These are phyloP conservation scores for Sebastes cheni DNA, from an alignment of 2,797 vertebrate species.

Conservation along the genomic window DNA sequence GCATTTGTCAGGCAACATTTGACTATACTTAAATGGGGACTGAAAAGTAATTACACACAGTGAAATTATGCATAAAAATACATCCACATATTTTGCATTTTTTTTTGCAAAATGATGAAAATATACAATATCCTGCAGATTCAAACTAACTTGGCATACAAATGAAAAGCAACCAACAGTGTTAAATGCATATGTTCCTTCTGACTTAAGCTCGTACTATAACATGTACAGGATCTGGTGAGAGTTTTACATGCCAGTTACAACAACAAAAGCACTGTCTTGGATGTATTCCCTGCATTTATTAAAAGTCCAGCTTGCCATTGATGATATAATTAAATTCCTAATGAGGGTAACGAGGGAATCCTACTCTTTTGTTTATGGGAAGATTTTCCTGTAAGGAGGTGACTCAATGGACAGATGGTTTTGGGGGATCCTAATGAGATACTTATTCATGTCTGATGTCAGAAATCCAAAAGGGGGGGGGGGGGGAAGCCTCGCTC, in stretches of 20 bases:
- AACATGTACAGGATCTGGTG: neutral
- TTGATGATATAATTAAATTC: constrained; percentile 23
- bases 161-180: neutral
- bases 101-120: neutral
- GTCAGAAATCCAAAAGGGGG: constrained; percentile 61
- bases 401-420: constrained; percentile 71
- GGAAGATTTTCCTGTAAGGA: constrained; percentile 48
- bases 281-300: neutral
- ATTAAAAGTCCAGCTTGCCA: constrained; percentile 14
- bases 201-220: neutral
- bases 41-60: neutral
- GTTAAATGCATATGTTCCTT: neutral
- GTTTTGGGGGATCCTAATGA: constrained; percentile 76
- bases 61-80: neutral
- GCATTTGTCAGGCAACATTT: constrained; percentile 25
- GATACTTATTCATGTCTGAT: constrained; percentile 76
- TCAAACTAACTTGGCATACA: neutral
- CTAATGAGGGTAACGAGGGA: constrained; percentile 66
- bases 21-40: neutral
- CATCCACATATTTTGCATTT: neutral
- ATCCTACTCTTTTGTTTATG: constrained; percentile 66
- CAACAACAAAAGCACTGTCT: neutral
- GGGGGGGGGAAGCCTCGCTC: constrained; percentile 28
- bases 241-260: neutral
- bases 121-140: neutral